Percentiles rank a stretch among this genome's conserved stretches.
Conservation (phyloP, 2,113 vertebrate species). For the Istiophorus platypterus region DNA sequence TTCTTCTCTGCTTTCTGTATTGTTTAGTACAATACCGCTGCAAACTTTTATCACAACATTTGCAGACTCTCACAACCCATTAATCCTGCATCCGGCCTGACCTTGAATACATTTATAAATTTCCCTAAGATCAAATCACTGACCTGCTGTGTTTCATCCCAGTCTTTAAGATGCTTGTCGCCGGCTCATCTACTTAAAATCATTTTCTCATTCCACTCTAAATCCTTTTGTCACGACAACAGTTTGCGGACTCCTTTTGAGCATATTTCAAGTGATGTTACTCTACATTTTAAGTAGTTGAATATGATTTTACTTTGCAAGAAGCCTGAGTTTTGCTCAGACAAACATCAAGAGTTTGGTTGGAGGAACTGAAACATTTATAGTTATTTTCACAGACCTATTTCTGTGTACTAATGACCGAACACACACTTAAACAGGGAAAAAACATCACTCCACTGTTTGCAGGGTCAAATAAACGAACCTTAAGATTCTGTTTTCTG, state of each 20-base stretch:
- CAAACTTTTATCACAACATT: conserved; percentile 13
- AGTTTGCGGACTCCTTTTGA: conserved; percentile 34
- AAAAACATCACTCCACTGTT: not conserved
- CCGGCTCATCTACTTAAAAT: conserved; percentile 42
- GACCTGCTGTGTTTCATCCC: conserved; percentile 50
- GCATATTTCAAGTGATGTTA: conserved; percentile 48
- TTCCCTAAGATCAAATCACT: conserved; percentile 29
- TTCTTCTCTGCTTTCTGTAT: not conserved
- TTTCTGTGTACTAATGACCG: conserved; percentile 2
- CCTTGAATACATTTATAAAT: conserved; percentile 14
- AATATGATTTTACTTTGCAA: conserved; percentile 44
- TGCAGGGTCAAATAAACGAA: conserved; percentile 3
- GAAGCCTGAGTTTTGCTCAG: conserved; percentile 27
- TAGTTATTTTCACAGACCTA: not conserved
- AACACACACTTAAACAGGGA: too few relatives aligned
- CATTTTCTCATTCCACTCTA: conserved; percentile 58
- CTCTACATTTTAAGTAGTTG: conserved; percentile 55
- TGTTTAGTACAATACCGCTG: not conserved
- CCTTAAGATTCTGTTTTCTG: not conserved
- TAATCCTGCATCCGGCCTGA: not conserved
- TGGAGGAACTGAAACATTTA: conserved; percentile 26
- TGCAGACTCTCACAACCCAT: not conserved
- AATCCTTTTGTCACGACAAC: conserved; percentile 57
- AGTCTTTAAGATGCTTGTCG: conserved; percentile 48
- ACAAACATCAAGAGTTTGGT: conserved; percentile 36